These are phyloP conservation scores for Heliconius congener DNA, from an alignment of 1,140 invertebrate species.

Conservation along the genomic window DNA sequence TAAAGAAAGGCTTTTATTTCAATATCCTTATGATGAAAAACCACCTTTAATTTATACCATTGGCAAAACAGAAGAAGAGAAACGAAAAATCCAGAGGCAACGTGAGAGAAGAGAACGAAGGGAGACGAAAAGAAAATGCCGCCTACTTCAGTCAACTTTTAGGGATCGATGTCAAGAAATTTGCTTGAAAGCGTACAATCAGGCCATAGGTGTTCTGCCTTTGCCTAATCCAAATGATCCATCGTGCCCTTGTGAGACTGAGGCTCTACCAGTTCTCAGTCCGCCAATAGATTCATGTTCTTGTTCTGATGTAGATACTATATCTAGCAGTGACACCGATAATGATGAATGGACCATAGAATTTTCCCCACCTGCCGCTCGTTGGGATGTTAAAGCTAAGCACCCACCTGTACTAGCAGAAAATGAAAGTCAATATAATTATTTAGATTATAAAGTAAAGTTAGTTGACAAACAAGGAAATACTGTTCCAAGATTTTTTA, in stretches of 20 bases:
- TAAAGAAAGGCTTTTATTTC: conserved; percentile 64
- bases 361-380: conserved; percentile 66
- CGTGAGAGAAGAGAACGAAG: conserved; percentile 65
- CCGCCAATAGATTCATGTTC: conserved; percentile 71
- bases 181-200: conserved; percentile 75
- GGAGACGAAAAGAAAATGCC: conserved; percentile 68
- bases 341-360: conserved; percentile 71
- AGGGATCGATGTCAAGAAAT: conserved; percentile 73
- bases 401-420: conserved; percentile 54
- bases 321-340: conserved; percentile 68
- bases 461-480: conserved; percentile 66
- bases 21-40: conserved; percentile 75
- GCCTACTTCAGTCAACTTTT: conserved; percentile 69
- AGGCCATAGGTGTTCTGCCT: conserved; percentile 69
- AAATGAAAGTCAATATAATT: conserved; percentile 67
- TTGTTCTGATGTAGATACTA: conserved; percentile 63
- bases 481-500: conserved; percentile 66
- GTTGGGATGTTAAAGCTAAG: conserved; percentile 67
- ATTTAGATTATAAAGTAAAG: conserved; percentile 75
- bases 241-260: conserved; percentile 65
- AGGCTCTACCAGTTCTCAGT: conserved; percentile 41
- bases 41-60: conserved; percentile 68
- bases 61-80: conserved; percentile 73
- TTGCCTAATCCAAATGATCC: conserved; percentile 65
- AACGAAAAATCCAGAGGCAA: conserved; percentile 60